A percentile compares a stretch with the other conserved stretches of the same genome.
Conservation (phyloP, 1,140 invertebrate species). For the Atta cephalotes region DNA sequence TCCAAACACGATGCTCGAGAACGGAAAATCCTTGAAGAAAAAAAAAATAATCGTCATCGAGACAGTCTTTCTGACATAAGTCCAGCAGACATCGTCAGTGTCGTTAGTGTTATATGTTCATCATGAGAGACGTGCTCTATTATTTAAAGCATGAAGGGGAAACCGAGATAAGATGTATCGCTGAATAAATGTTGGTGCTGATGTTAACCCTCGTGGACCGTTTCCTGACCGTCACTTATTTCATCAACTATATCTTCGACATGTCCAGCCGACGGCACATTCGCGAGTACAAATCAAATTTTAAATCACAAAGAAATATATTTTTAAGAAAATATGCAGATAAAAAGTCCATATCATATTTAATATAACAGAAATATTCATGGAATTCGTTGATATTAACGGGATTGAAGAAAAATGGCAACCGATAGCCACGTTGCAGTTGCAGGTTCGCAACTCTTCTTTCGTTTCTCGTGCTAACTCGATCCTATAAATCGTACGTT, state of each 20-base stretch:
- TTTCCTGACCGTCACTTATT: not conserved
- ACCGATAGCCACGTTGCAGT: conserved; percentile 57
- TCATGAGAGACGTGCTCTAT: conserved; percentile 76
- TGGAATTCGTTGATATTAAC: not conserved
- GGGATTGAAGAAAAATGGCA: conserved; percentile 37
- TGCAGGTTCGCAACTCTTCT: conserved; percentile 71
- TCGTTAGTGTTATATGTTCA: conserved; percentile 27
- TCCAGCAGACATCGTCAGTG: not conserved
- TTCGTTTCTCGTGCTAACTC: conserved; percentile 59
- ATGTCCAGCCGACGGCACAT: not conserved
- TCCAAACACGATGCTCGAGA: conserved; percentile 43
- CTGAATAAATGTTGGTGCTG: conserved; percentile 75
- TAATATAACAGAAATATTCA: not conserved
- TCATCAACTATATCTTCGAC: not conserved
- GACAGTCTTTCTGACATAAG: conserved; percentile 45
- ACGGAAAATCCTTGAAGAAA: not conserved
- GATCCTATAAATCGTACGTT: conserved; percentile 74
- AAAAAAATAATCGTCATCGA: conserved; percentile 32
- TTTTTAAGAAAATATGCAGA: not conserved
- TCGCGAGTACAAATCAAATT: conserved; percentile 50
- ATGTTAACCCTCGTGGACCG: not conserved
- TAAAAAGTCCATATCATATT: not conserved
- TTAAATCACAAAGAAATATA: not conserved
- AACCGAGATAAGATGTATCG: conserved; percentile 81
- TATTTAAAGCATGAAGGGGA: conserved; percentile 83